Evolutionary conservation across 2,113 vertebrate species (phyloP), one percentile per base, ranked within the genome.

Genomic region (Rana temporaria): DNA sequence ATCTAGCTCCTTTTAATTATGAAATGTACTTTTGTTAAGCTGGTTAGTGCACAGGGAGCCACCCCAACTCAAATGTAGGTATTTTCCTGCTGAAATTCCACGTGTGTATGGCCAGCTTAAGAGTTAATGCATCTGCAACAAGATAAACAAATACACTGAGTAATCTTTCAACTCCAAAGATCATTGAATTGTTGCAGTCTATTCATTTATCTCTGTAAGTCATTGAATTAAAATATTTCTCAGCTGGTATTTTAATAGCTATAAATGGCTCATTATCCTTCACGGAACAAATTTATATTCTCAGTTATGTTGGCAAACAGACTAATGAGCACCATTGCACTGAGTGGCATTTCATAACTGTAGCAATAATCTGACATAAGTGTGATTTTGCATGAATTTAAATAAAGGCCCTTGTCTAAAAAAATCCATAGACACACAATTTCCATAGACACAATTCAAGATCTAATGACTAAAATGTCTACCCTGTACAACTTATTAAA

Each of bases 151-250:
- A 82, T 0, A 79, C 55, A 6, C 67, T 3, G 42, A 48, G 83
- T 56, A 80, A 78, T 75, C 63, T 42, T 16, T 84, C 12, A 84
- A n/a, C 30, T 78, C 22, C 24, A 24, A 84, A 24, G 57, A 15
- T 76, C 78, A 64, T 71, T 17, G 67, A 87, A 85, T 0, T 57
- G 60, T 82, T 81, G 55, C 42, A 68, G 76, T 59, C 60, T 75
- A 67, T 75, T 56, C 79, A 84, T 55, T 34, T 70, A 78, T 84
- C 85, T 72, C 74, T 65, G 74, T 78, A 88, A 85, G 66, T 85
- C 16, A 22, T n/a, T 74, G 84, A 82, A 88, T 84, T 84, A 76
- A 86, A 87, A 88, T 87, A 78, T 82, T 87, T 86, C 85, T 79
- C 87, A 26, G 56, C 9, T 68, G n/a, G 65, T 84, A 22, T 79